phyloP scores from a whole-genome alignment of 2,113 vertebrate species.

The Oriolus oriolus region DNA sequence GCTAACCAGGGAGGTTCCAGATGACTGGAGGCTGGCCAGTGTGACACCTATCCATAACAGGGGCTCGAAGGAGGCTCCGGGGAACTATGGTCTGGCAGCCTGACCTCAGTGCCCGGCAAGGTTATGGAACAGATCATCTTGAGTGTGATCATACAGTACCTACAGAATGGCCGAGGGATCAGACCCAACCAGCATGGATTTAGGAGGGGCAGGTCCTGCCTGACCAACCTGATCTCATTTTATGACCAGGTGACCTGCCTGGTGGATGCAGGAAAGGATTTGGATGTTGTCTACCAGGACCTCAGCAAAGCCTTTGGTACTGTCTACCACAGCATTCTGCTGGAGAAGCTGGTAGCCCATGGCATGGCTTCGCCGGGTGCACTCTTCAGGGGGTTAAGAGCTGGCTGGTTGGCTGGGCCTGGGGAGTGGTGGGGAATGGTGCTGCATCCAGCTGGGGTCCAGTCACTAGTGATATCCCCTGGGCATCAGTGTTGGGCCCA shows the following conservation, averaged over 20 bases:
- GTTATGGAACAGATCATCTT: no score
- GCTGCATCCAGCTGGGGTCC: neutral
- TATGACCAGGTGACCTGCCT: neutral
- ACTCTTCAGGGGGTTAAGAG: neutral
- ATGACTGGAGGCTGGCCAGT: no score
- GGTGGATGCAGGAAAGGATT: fast-evolving
- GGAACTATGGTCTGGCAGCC: neutral
- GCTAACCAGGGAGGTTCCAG: fast-evolving
- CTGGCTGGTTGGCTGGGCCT: fast-evolving
- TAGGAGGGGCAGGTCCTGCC: neutral
- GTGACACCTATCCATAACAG: neutral
- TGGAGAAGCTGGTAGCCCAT: neutral
- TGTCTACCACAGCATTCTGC: neutral
- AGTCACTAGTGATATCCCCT: fast-evolving
- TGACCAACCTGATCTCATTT: neutral
- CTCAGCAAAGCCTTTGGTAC: neutral
- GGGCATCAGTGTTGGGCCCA: fast-evolving
- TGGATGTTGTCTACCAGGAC: neutral
- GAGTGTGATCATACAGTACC: neutral
- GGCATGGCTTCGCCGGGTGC: neutral
- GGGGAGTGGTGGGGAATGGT: neutral
- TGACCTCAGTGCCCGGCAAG: neutral
- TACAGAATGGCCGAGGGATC: no score
- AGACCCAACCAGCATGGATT: neutral
- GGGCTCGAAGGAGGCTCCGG: neutral